Evolutionary conservation across 2,888 invertebrate genomes (phyloP).

Genomic region (Torymus auratus): DNA sequence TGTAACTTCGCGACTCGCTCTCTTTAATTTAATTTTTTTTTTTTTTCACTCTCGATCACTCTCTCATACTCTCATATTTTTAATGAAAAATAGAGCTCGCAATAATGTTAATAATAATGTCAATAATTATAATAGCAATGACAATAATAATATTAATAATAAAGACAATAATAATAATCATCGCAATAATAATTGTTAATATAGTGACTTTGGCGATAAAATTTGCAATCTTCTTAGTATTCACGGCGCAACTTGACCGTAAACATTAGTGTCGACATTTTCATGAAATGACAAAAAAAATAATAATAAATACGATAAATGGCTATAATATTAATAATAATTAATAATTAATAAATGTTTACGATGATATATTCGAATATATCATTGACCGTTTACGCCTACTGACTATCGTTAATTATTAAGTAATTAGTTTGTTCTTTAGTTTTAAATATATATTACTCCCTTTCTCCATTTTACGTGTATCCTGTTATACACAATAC

Average conservation of each 20-base stretch:
- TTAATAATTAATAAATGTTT: slow-evolving; percentile 51
- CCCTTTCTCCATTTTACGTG: slow-evolving; percentile 39
- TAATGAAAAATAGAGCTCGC: slow-evolving; percentile 64
- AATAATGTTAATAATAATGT: slow-evolving; percentile 63
- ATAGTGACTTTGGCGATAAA: slow-evolving; percentile 58
- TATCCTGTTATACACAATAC: slow-evolving; percentile 63
- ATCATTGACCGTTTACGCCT: slow-evolving; percentile 52
- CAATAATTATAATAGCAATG: slow-evolving; percentile 60
- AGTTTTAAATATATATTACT: slow-evolving; percentile 38
- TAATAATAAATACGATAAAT: slow-evolving; percentile 32
- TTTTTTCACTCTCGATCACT: slow-evolving; percentile 31
- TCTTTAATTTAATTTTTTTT: slow-evolving; percentile 38
- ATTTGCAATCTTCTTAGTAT: slow-evolving; percentile 52
- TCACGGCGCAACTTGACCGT: slow-evolving; percentile 49
- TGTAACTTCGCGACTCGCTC: slow-evolving; percentile 57
- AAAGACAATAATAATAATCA: slow-evolving; percentile 57
- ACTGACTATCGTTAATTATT: slow-evolving; percentile 58
- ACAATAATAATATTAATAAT: slow-evolving; percentile 43
- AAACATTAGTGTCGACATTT: slow-evolving; percentile 54
- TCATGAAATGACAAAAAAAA: slow-evolving; percentile 36
- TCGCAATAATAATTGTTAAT: slow-evolving; percentile 57
- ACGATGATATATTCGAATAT: slow-evolving; percentile 52
- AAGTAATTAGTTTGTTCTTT: slow-evolving; percentile 58
- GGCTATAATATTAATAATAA: slow-evolving; percentile 49
- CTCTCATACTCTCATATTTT: slow-evolving; percentile 60